A percentile compares a stretch with the other conserved stretches of the same genome.
These are phyloP conservation scores for Ophraella communa DNA, from an alignment of 2,888 invertebrate species.

Conservation along the genomic window DNA sequence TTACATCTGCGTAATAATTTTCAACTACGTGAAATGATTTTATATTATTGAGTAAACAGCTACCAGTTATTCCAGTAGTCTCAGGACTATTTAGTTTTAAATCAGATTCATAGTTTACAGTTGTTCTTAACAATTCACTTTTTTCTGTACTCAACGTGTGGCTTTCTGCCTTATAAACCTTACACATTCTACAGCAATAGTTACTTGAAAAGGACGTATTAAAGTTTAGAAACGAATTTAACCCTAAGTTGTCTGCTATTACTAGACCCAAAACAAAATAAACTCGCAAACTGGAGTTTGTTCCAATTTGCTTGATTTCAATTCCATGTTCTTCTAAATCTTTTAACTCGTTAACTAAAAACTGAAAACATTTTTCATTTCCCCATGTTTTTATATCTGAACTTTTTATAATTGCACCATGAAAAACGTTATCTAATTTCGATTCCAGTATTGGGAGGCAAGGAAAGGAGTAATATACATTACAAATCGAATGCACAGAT, in stretches of 20 bases:
- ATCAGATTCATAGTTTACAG: slow-evolving; percentile 36
- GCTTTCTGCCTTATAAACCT: slow-evolving; percentile 19
- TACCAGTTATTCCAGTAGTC: slow-evolving; percentile 29
- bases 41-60: slow-evolving; percentile 34
- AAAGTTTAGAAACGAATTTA: slow-evolving; percentile 38
- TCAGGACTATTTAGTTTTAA: slow-evolving; percentile 29
- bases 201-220: slow-evolving; percentile 35
- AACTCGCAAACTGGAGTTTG: slow-evolving; percentile 21
- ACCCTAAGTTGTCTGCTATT: slow-evolving; percentile 39
- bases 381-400: slow-evolving; percentile 35
- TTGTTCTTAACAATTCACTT: slow-evolving; percentile 29
- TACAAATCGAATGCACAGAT: slow-evolving; percentile 38
- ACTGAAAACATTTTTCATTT: slow-evolving; percentile 23
- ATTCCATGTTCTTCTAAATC: background rate
- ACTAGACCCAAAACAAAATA: slow-evolving; percentile 38
- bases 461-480: slow-evolving; percentile 42
- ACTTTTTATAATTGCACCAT: slow-evolving; percentile 37
- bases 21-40: slow-evolving; percentile 38
- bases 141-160: slow-evolving; percentile 28
- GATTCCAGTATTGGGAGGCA: slow-evolving; percentile 38
- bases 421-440: slow-evolving; percentile 37
- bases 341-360: background rate
- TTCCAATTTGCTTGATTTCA: too few relatives aligned
- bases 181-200: slow-evolving; percentile 39
- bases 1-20: slow-evolving; percentile 34